phyloP scores from a whole-genome alignment of 2,888 invertebrate species.

The Drosophila pegasa region DNA sequence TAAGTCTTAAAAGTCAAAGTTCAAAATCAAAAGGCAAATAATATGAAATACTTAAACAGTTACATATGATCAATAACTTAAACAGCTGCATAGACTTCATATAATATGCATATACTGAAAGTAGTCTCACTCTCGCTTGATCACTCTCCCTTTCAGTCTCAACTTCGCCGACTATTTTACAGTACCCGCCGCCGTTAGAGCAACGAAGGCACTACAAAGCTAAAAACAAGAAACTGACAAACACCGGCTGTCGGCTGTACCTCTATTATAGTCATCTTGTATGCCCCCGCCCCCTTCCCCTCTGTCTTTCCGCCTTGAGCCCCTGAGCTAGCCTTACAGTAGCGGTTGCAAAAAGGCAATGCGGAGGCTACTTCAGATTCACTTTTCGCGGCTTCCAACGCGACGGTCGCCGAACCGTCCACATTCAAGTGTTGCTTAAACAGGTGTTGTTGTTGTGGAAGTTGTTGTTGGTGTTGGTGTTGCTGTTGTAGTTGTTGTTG shows the following conservation, averaged over 20 bases:
- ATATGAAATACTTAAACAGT: not conserved
- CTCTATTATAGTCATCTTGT: constrained; percentile 7
- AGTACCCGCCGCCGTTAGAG: constrained; percentile 1
- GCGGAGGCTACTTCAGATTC: constrained; percentile 51
- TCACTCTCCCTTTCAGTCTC: not conserved
- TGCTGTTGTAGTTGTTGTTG: constrained; percentile 7
- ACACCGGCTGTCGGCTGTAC: not conserved
- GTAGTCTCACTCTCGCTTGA: not conserved
- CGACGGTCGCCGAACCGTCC: constrained; percentile 50
- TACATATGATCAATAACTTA: not conserved
- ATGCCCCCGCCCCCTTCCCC: not conserved
- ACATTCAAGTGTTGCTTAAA: constrained; percentile 39
- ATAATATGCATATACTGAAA: too few relatives aligned
- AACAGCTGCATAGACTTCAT: too few relatives aligned
- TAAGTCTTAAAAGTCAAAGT: not conserved
- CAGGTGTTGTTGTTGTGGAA: constrained; percentile 33
- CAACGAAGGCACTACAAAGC: constrained; percentile 8
- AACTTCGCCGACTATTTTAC: not conserved
- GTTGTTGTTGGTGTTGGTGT: constrained; percentile 4
- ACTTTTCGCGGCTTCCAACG: constrained; percentile 49
- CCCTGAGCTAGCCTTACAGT: not conserved
- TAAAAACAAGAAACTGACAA: constrained; percentile 40
- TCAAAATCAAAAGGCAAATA: not conserved
- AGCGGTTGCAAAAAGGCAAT: not conserved
- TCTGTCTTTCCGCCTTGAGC: not conserved